phyloP scores from a whole-genome alignment of 2,888 invertebrate genomes.

The Drosophila greeni region DNA sequence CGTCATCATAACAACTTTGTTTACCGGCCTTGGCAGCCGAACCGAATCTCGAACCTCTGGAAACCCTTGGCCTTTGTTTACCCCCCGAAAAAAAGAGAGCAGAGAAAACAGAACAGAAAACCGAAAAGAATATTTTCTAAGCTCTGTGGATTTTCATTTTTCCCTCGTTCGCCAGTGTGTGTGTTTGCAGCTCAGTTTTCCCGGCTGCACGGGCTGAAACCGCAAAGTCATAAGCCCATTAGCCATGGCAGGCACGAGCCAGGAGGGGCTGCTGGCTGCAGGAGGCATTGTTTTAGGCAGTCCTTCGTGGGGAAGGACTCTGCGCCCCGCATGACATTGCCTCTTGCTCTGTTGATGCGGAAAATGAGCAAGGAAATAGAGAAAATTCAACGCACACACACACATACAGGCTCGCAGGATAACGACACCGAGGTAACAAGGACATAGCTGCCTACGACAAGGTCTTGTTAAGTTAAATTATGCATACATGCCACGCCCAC shows the following conservation, averaged over 20 bases:
- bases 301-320: conserved; percentile 9
- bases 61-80: conserved; percentile 64
- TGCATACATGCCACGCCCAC: conserved; percentile 62
- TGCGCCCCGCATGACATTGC: conserved; percentile 48
- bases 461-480: conserved; percentile 71
- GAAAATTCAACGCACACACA: conserved; percentile 33
- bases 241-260: conserved; percentile 38
- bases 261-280: conserved; percentile 4
- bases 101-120: conserved; percentile 16
- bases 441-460: conserved; percentile 53
- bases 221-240: conserved; percentile 71
- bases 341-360: conserved; percentile 67
- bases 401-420: conserved; percentile 23
- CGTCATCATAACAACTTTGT: conserved; percentile 68
- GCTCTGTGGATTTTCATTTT: conserved; percentile 37
- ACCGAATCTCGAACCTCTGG: conserved; percentile 23
- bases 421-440: conserved; percentile 48
- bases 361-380: conserved; percentile 67
- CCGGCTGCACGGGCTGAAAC: conserved; percentile 47
- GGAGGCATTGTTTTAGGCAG: conserved; percentile 64
- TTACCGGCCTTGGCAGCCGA: conserved; percentile 51
- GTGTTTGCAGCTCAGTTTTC: conserved; percentile 18
- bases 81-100: conserved; percentile 26
- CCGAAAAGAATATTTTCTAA: conserved; percentile 32
- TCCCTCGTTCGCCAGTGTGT: background rate